Evolutionary conservation across 1,140 invertebrate species (phyloP).

Genomic region (Drosophila punjabiensis): DNA sequence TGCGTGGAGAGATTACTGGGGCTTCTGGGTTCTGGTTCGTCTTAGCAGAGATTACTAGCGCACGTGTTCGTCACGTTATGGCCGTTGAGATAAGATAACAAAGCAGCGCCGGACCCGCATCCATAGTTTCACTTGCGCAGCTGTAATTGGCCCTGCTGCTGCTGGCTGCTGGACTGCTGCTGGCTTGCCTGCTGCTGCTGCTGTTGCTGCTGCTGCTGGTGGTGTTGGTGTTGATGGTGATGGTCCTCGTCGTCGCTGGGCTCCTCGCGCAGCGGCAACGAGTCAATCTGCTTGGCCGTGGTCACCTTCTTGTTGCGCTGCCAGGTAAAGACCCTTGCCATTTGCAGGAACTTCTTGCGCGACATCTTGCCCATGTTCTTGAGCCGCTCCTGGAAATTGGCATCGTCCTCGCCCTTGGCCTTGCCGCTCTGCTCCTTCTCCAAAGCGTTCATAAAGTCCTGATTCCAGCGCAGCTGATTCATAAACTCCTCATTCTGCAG

Average conservation of each 20-base stretch:
- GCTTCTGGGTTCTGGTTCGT: too few relatives aligned
- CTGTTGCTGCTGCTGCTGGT: constrained; percentile 54
- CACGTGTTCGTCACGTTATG: constrained; percentile 68
- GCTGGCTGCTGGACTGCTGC: constrained; percentile 41
- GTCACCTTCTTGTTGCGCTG: constrained; percentile 88
- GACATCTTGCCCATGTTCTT: constrained; percentile 96
- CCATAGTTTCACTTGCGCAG: constrained; percentile 64
- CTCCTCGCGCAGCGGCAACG: constrained; percentile 87
- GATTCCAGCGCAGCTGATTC: constrained; percentile 94
- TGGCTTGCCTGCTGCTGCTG: constrained; percentile 45
- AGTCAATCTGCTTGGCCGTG: constrained; percentile 87
- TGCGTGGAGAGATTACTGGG: constrained; percentile 46
- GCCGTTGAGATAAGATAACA: constrained; percentile 80
- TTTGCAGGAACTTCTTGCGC: constrained; percentile 92
- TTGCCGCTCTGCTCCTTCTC: constrained; percentile 89
- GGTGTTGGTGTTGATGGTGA: constrained; percentile 67
- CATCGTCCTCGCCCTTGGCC: constrained; percentile 89
- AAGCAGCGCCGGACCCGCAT: constrained; percentile 16
- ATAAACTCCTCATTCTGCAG: constrained; percentile 97
- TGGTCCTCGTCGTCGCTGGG: constrained; percentile 88
- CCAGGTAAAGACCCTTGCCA: constrained; percentile 92
- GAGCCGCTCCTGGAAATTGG: constrained; percentile 92
- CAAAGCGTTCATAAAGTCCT: constrained; percentile 95
- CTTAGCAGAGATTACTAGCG: constrained; percentile 49
- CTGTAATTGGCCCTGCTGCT: constrained; percentile 69